Base-by-base conservation (phyloP, 1,140 invertebrate genomes). In the Bursaphelenchus mucronatus region DNA sequence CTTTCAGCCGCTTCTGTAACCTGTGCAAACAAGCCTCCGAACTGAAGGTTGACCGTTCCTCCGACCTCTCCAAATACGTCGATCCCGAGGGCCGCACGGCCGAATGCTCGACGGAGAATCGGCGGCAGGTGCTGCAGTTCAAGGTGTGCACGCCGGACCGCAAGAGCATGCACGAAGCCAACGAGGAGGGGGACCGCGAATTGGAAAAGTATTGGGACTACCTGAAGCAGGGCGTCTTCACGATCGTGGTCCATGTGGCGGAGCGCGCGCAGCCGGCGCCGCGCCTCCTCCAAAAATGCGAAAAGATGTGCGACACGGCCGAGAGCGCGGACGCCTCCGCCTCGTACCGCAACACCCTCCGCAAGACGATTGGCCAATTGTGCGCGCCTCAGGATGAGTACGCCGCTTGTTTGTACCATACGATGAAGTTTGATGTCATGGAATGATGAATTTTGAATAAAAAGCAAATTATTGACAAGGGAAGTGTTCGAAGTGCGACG, bases 401-500 rank as follows among this genome's bases (percentile, higher is more conserved):
- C 46, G 64, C 52, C 11, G 64, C 64, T 1, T 66, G 64, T 43
- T 40, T 67, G 30, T 57, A 15, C 3, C 64, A 66, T 49, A 66
- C 64, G 39, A 49, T 66, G 11, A 66, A 66, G 43, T 66, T 66
- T 43, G 64, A 66, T 40, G 64, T 66, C 19, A 44, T 59, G 57
- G 57, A 59, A 5, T 30, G n/a, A n/a, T n/a, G 30, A 30, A 30
- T 30, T 30, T 30, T 30, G 30, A 30, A 5, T 30, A 30, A 30
- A 30, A 30, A 30, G n/a, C n/a, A n/a, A n/a, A n/a, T n/a, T n/a
- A n/a, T n/a, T n/a, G n/a, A n/a, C n/a, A n/a, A n/a, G n/a, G n/a
- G n/a, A n/a, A n/a, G n/a, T n/a, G n/a, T n/a, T n/a, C n/a, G n/a
- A n/a, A n/a, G n/a, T n/a, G n/a, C n/a, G n/a, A n/a, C n/a, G n/a